Base-by-base conservation (phyloP, 2,888 invertebrate genomes). In the Octonoba sinensis region DNA sequence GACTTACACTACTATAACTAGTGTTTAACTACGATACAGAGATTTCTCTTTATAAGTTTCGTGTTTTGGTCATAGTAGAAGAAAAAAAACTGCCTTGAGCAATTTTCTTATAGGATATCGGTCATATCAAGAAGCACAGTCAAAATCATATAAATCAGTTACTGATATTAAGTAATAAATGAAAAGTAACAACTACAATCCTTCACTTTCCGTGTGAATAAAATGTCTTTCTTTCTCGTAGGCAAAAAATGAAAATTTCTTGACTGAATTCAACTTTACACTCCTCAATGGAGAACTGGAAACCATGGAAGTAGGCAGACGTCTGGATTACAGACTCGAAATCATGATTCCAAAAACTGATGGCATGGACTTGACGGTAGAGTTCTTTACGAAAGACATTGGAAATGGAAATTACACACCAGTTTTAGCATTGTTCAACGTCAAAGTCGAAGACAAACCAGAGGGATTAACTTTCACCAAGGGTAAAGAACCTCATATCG, bases 301-400 rank as follows among this genome's bases (percentile, higher is more conserved):
- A 16, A 75, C 60, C 4, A 75, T 78, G 83, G 74, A 83, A 15
- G 56, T 81, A 3, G 85, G 85, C 3, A 76, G 71, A 3, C 59
- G 66, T 11, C 44, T 85, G 16, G 66, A 83, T 22, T 85, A 79
- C 65, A 46, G 64, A 1, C 59, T 85, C 27, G 83, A 82, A 8
- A 79, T 85, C 15, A 56, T 62, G 15, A n/a, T 85, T 13, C 85
- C 85, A 15, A 75, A 82, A 36, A 84, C 84, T 0, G 72, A 82
- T n/a, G 44, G 66, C 18, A 66, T 84, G 70, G 85, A 85, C 47
- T 20, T 85, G 18, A 74, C 83, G 0, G 64, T 85, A 0, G 85
- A 85, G n/a, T 79, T 85, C 13, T 84, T 84, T 57, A 85, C 85
- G 3, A 83, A 77, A n/a, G 84, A 85, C 13, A 65, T 83, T 12